These are phyloP conservation scores for Phrynosoma blainvillii DNA, from an alignment of 2,113 vertebrate genomes.

Conservation along the genomic window DNA sequence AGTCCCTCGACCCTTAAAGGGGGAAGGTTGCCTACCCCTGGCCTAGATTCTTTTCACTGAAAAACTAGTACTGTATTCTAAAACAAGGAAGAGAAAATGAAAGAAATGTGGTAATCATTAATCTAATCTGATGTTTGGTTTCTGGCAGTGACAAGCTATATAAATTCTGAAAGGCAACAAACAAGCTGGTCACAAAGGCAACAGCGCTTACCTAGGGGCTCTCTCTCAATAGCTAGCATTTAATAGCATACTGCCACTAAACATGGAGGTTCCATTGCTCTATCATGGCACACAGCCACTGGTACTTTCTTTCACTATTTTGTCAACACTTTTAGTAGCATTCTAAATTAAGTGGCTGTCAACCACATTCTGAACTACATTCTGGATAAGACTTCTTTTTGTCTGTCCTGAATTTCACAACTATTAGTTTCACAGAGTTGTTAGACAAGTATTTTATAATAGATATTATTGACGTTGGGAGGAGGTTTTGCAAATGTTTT, in stretches of 20 bases:
- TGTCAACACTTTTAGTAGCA: neutral
- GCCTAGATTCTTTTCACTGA: too few species aligned
- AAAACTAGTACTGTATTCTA: neutral
- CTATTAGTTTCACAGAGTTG: too few species aligned
- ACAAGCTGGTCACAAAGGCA: too few species aligned
- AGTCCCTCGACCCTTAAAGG: too few species aligned
- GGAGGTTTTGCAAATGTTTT: too few species aligned
- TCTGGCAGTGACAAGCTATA: constrained; percentile 52
- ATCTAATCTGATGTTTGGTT: neutral
- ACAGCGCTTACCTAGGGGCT: too few species aligned
- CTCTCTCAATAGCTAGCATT: neutral
- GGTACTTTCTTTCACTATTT: neutral
- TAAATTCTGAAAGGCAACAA: neutral
- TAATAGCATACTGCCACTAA: neutral
- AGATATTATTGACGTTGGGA: too few species aligned
- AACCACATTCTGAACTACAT: neutral
- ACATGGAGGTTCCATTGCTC: neutral
- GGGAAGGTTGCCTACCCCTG: too few species aligned
- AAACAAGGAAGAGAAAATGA: constrained; percentile 46
- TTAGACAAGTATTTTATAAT: too few species aligned
- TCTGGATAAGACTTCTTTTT: neutral
- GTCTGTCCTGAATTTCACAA: neutral
- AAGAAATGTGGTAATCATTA: constrained; percentile 24
- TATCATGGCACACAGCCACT: neutral
- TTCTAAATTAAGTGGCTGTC: neutral